A percentile compares a stretch with the other conserved stretches of the same genome.
Evolutionary conservation across 2,113 vertebrate genomes (phyloP).

Genomic region (Motacilla tschutschensis): DNA sequence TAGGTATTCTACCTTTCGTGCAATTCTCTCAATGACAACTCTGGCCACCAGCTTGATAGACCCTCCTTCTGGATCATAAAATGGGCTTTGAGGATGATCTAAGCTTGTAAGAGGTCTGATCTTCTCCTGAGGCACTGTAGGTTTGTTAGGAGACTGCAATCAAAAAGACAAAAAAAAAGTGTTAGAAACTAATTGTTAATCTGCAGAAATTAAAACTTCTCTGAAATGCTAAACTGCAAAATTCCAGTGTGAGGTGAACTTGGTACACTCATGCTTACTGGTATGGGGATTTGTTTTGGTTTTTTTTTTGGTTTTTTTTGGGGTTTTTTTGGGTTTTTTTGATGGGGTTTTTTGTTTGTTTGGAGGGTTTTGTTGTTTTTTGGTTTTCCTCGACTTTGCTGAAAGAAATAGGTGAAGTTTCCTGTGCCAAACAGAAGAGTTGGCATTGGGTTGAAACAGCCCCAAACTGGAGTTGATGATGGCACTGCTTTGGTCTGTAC

Average conservation of each 20-base stretch:
- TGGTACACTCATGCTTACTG: rapidly evolving
- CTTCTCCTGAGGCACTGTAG: constrained; percentile 87
- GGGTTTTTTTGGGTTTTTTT: rapidly evolving
- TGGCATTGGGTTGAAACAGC: not conserved
- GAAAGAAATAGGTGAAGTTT: not conserved
- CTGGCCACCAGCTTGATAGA: constrained; percentile 92
- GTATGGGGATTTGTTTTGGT: not conserved
- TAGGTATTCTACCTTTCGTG: constrained; percentile 84
- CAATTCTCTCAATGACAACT: constrained; percentile 93
- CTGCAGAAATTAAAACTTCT: not conserved
- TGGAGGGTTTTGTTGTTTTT: not conserved
- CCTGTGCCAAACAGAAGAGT: not conserved
- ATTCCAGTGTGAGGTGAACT: not conserved
- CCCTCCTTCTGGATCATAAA: constrained; percentile 96
- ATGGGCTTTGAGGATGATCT: constrained; percentile 97
- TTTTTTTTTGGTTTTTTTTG: not conserved
- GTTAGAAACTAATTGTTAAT: not conserved
- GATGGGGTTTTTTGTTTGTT: not conserved
- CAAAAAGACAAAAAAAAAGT: not conserved
- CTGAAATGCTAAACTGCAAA: not conserved
- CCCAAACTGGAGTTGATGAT: not conserved
- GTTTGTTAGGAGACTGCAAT: constrained; percentile 91
- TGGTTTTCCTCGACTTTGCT: not conserved
- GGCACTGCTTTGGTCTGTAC: not conserved
- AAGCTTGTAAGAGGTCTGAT: constrained; percentile 94